A percentile compares a stretch with the other conserved stretches of the same genome.
These are phyloP conservation scores for Kryptopterus vitreolus DNA, from an alignment of 2,797 vertebrate species.

Conservation along the genomic window DNA sequence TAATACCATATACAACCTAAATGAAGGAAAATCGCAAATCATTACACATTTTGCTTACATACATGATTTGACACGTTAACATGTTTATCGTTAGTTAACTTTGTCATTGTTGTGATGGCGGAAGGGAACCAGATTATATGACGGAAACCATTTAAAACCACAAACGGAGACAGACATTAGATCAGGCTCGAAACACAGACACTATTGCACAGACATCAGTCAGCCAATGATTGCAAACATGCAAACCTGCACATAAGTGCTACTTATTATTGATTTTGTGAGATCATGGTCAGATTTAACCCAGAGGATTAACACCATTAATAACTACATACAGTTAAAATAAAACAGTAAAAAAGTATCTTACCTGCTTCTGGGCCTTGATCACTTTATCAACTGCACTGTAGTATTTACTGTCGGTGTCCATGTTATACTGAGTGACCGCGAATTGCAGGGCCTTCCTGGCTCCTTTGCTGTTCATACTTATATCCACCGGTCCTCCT, in stretches of 20 bases:
- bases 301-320: background rate
- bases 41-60: background rate
- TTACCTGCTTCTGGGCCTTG: conserved; percentile 43
- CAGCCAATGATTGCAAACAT: background rate
- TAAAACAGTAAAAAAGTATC: conserved; percentile 11
- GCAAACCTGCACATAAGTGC: background rate
- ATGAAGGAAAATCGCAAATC: background rate
- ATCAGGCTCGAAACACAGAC: background rate
- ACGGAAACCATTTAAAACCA: background rate
- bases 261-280: too few species aligned
- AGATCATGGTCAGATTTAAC: background rate
- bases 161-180: background rate
- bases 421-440: conserved; percentile 75
- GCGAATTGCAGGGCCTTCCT: conserved; percentile 74
- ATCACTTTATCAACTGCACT: conserved; percentile 62
- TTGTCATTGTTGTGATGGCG: background rate
- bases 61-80: background rate
- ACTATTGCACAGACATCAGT: background rate
- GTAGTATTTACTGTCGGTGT: conserved; percentile 70
- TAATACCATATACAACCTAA: conserved; percentile 66
- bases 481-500: accelerated
- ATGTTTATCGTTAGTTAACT: background rate
- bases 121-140: background rate
- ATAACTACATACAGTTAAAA: background rate
- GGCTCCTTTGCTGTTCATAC: conserved; percentile 33